Conservation (phyloP, 2,888 invertebrate genomes). For the Panorpa germanica region DNA sequence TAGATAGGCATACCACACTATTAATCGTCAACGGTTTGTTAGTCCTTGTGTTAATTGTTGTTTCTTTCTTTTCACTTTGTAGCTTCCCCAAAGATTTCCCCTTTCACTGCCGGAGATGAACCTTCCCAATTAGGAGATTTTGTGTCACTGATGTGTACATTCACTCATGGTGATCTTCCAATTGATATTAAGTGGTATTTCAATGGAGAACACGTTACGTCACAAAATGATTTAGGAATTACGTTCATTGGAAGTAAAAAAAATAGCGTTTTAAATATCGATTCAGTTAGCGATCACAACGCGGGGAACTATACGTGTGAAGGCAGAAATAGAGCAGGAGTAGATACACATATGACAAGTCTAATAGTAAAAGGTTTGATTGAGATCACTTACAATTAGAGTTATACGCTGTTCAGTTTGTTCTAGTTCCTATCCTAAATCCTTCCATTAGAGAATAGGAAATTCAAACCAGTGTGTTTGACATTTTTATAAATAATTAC, state of each 20-base stretch:
- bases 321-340: slow-evolving; percentile 41
- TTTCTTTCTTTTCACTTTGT: too few relatives aligned
- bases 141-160: slow-evolving; percentile 33
- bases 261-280: slow-evolving; percentile 44
- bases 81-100: slow-evolving; percentile 24
- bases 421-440: too few relatives aligned
- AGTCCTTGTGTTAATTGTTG: too few relatives aligned
- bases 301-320: slow-evolving; percentile 55
- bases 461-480: too few relatives aligned
- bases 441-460: too few relatives aligned
- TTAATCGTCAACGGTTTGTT: slow-evolving; percentile 52
- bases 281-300: slow-evolving; percentile 44
- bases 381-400: too few relatives aligned
- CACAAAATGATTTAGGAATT: slow-evolving; percentile 21
- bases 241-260: slow-evolving; percentile 26
- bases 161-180: slow-evolving; percentile 29
- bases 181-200: slow-evolving; percentile 31
- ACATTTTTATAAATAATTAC: too few relatives aligned
- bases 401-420: too few relatives aligned
- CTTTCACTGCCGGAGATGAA: slow-evolving; percentile 30
- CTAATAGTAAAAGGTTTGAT: slow-evolving; percentile 40
- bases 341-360: slow-evolving; percentile 35
- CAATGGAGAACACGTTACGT: slow-evolving; percentile 28
- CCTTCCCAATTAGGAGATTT: slow-evolving; percentile 36
- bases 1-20: slow-evolving; percentile 42